These are phyloP conservation scores for Drosophila acutilabella DNA, from an alignment of 2,888 invertebrate genomes.

Conservation along the genomic window DNA sequence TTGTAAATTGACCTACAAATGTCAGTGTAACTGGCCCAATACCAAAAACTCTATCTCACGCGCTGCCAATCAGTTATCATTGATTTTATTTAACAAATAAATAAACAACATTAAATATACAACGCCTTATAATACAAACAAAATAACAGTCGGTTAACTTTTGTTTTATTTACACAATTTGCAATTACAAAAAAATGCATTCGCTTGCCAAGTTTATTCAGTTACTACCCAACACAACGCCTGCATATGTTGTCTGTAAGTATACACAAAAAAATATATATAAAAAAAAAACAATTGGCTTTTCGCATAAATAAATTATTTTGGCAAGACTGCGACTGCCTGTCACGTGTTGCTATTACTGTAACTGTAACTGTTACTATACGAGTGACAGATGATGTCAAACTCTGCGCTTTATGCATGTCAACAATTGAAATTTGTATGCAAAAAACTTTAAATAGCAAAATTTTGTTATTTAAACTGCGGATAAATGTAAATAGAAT, in stretches of 20 bases:
- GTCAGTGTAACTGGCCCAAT: slow-evolving; percentile 2
- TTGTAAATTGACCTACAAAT: slow-evolving; percentile 67
- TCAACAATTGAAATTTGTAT: slow-evolving; percentile 19
- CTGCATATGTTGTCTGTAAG: not conserved
- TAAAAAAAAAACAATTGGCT: slow-evolving; percentile 60
- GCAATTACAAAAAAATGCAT: slow-evolving; percentile 23
- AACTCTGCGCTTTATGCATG: slow-evolving; percentile 14
- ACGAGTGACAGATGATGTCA: slow-evolving; percentile 48
- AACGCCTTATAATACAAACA: slow-evolving; percentile 8
- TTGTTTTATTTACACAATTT: slow-evolving; percentile 23
- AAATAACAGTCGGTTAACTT: slow-evolving; percentile 10
- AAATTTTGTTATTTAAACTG: slow-evolving; percentile 12
- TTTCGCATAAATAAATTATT: slow-evolving; percentile 61
- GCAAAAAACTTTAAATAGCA: slow-evolving; percentile 5
- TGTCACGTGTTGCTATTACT: slow-evolving; percentile 45
- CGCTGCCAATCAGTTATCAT: slow-evolving; percentile 49
- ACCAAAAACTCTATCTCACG: not conserved
- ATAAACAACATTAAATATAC: slow-evolving; percentile 38
- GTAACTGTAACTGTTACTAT: slow-evolving; percentile 27
- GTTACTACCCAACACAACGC: not conserved
- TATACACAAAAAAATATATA: not conserved
- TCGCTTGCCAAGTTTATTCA: slow-evolving; percentile 27
- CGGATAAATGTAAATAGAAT: not conserved
- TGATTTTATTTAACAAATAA: slow-evolving; percentile 65
- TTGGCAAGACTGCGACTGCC: slow-evolving; percentile 31